phyloP scores from a whole-genome alignment of 2,888 invertebrate species.

The Eilema depressum region DNA sequence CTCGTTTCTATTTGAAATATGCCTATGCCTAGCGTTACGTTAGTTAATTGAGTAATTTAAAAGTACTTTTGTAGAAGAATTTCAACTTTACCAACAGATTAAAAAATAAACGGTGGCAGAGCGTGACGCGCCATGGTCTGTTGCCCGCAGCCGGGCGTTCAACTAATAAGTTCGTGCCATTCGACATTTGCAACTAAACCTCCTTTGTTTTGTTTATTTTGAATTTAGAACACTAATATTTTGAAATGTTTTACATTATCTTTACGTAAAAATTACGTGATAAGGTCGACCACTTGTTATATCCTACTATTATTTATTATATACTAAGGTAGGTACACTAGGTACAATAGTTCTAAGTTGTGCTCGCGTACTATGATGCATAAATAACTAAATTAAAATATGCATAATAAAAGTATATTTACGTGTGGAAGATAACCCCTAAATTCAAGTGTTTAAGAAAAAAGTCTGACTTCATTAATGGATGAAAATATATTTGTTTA shows the following conservation, averaged over 20 bases:
- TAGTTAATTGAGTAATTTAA: conserved; percentile 29
- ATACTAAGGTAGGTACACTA: too few species aligned
- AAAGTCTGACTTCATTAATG: neutral
- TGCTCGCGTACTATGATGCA: neutral
- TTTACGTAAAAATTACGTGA: neutral
- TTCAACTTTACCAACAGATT: conserved; percentile 49
- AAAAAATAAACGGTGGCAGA: conserved; percentile 58
- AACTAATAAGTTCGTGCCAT: conserved; percentile 49
- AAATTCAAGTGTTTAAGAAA: neutral
- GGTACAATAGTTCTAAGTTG: neutral
- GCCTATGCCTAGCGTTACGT: neutral
- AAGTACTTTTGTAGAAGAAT: conserved; percentile 37
- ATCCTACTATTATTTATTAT: too few species aligned
- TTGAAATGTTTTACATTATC: neutral
- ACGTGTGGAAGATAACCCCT: neutral
- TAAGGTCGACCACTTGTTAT: neutral
- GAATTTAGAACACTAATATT: conserved; percentile 8
- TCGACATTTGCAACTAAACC: conserved; percentile 34
- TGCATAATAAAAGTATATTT: neutral
- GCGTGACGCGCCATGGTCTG: conserved; percentile 60
- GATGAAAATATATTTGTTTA: too few species aligned
- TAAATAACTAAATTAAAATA: neutral
- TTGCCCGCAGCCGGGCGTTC: conserved; percentile 48
- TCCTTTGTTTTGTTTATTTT: conserved; percentile 16
- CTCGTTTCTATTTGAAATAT: neutral